Percentiles rank a stretch among this genome's conserved stretches.
phyloP scores from a whole-genome alignment of 1,140 invertebrate species.

The Drosophila sturtevanti region DNA sequence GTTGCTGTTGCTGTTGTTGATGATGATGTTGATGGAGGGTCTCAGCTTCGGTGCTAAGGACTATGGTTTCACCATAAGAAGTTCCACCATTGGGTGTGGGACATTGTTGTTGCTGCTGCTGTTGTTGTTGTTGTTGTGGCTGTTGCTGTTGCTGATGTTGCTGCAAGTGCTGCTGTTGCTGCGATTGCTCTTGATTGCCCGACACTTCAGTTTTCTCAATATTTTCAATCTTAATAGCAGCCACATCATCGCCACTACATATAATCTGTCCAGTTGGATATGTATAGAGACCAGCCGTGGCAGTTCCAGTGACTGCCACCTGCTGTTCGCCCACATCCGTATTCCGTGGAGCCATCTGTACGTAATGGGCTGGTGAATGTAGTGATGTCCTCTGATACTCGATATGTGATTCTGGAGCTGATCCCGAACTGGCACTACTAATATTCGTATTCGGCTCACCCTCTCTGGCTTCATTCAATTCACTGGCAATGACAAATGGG shows the following conservation, averaged over 20 bases:
- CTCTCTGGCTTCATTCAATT: constrained; percentile 68
- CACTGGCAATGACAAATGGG: constrained; percentile 41
- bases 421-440: constrained; percentile 59
- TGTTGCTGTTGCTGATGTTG: constrained; percentile 61
- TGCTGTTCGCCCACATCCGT: constrained; percentile 62
- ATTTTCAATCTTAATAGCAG: constrained; percentile 69
- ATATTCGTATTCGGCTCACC: constrained; percentile 56
- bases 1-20: constrained; percentile 59
- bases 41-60: constrained; percentile 59
- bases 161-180: constrained; percentile 64
- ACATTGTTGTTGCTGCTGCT: constrained; percentile 68
- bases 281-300: constrained; percentile 49
- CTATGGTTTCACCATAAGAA: constrained; percentile 61
- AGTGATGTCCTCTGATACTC: constrained; percentile 61
- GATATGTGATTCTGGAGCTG: constrained; percentile 52
- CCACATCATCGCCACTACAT: constrained; percentile 57
- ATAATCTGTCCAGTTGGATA: constrained; percentile 67
- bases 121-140: constrained; percentile 51
- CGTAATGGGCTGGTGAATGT: constrained; percentile 69
- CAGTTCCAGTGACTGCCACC: constrained; percentile 34
- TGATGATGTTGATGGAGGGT: constrained; percentile 70
- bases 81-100: constrained; percentile 60
- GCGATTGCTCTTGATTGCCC: constrained; percentile 23
- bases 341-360: constrained; percentile 76
- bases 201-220: constrained; percentile 66